Evolutionary conservation across 1,140 invertebrate species (phyloP).

Genomic region (Apis laboriosa): DNA sequence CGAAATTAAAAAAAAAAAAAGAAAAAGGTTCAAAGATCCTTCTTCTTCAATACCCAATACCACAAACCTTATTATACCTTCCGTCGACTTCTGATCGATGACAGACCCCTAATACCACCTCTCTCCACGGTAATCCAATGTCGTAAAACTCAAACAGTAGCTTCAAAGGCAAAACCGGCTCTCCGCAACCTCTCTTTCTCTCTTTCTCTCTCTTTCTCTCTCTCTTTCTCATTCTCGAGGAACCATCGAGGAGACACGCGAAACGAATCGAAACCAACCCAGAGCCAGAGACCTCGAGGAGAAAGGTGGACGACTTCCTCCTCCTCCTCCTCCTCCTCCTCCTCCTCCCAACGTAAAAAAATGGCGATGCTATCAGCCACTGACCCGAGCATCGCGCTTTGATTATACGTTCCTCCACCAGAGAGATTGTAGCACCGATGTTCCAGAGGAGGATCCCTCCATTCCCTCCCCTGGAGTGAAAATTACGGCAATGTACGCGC

Average conservation of each 20-base stretch:
- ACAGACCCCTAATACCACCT: neutral
- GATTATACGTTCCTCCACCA: conserved; percentile 57
- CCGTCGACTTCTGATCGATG: neutral
- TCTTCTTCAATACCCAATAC: neutral
- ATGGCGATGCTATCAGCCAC: conserved; percentile 57
- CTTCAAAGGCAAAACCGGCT: conserved; percentile 24
- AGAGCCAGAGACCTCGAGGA: conserved; percentile 6
- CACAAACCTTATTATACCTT: neutral
- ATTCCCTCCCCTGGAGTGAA: conserved; percentile 35
- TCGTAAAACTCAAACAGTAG: conserved; percentile 21
- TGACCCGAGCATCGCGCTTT: conserved; percentile 54
- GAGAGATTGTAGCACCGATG: conserved; percentile 40
- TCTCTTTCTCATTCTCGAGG: neutral
- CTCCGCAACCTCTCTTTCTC: no score
- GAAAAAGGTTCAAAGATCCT: no score
- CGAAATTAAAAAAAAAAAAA: no score
- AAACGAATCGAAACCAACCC: neutral
- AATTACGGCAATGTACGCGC: conserved; percentile 63
- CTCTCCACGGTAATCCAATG: neutral
- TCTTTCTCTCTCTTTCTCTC: no score
- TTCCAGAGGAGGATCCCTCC: neutral
- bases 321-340: no score
- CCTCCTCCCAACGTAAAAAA: conserved; percentile 25
- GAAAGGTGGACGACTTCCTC: conserved; percentile 43
- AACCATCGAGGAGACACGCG: neutral